These are phyloP conservation scores for Nanorana parkeri DNA, from an alignment of 2,113 vertebrate genomes.

Conservation along the genomic window DNA sequence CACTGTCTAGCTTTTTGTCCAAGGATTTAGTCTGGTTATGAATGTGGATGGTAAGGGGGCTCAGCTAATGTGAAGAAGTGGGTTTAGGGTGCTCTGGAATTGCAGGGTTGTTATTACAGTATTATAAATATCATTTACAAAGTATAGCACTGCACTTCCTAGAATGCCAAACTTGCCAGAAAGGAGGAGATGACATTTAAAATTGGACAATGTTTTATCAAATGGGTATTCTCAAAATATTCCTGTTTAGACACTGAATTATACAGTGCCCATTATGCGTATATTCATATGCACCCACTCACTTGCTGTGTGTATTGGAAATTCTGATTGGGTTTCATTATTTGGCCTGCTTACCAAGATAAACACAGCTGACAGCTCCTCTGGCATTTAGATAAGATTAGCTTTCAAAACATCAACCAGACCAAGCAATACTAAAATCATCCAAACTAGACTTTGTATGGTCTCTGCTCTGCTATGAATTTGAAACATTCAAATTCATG, in stretches of 20 bases:
- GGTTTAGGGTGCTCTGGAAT: too few relatives aligned
- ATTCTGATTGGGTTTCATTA: slow-evolving; percentile 29
- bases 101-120: too few relatives aligned
- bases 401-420: slow-evolving; percentile 52
- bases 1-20: too few relatives aligned
- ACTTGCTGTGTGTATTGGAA: slow-evolving; percentile 28
- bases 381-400: slow-evolving; percentile 59
- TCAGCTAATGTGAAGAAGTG: too few relatives aligned
- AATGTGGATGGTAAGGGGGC: too few relatives aligned
- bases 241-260: slow-evolving; percentile 1
- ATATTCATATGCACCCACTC: slow-evolving; percentile 20
- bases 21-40: too few relatives aligned
- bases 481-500: slow-evolving; percentile 23
- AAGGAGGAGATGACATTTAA: too few relatives aligned
- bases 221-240: not conserved
- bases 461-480: not conserved
- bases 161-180: too few relatives aligned
- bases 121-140: too few relatives aligned
- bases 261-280: slow-evolving; percentile 6
- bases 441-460: slow-evolving; percentile 16
- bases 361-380: slow-evolving; percentile 45
- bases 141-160: too few relatives aligned
- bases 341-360: slow-evolving; percentile 38
- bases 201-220: not conserved
- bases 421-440: slow-evolving; percentile 9